Percentiles rank a stretch among this genome's conserved stretches.
These are phyloP conservation scores for Leucophenga varia DNA, from an alignment of 1,140 invertebrate genomes.

Conservation along the genomic window DNA sequence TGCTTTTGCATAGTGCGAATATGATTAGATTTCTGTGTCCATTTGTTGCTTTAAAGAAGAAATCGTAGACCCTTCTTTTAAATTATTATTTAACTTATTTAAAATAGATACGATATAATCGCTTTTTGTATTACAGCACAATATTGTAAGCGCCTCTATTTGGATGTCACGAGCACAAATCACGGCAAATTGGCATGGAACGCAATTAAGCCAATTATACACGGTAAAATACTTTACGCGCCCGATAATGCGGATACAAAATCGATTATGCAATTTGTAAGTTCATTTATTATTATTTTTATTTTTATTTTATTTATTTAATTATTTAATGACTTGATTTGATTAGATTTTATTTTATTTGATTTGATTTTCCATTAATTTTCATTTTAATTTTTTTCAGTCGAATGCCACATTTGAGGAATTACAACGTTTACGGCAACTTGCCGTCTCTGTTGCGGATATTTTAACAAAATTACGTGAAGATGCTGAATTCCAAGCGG, in stretches of 20 bases:
- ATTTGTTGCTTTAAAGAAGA: too few relatives aligned
- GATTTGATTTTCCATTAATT: conserved; percentile 1
- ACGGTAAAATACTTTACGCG: conserved; percentile 66
- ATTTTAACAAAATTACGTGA: conserved; percentile 37
- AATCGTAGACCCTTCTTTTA: too few relatives aligned
- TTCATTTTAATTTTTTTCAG: conserved; percentile 31
- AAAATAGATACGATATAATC: too few relatives aligned
- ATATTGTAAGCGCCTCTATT: conserved; percentile 65
- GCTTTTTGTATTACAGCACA: conserved; percentile 57
- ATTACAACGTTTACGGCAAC: conserved; percentile 57
- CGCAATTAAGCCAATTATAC: conserved; percentile 65
- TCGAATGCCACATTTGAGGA: conserved; percentile 64
- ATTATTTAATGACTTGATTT: neutral
- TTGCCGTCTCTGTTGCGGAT: conserved; percentile 23
- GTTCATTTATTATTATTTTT: conserved; percentile 4
- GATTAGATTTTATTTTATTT: neutral
- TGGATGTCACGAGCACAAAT: conserved; percentile 61
- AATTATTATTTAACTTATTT: too few relatives aligned
- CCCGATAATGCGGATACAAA: conserved; percentile 58
- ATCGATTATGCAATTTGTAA: conserved; percentile 61
- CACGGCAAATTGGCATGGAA: conserved; percentile 70
- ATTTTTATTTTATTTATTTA: neutral
- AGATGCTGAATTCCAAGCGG: conserved; percentile 35
- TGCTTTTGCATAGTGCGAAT: too few relatives aligned
- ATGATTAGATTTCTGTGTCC: too few relatives aligned